phyloP scores from a whole-genome alignment of 2,888 invertebrate species.

The Lamellibrachia satsuma region DNA sequence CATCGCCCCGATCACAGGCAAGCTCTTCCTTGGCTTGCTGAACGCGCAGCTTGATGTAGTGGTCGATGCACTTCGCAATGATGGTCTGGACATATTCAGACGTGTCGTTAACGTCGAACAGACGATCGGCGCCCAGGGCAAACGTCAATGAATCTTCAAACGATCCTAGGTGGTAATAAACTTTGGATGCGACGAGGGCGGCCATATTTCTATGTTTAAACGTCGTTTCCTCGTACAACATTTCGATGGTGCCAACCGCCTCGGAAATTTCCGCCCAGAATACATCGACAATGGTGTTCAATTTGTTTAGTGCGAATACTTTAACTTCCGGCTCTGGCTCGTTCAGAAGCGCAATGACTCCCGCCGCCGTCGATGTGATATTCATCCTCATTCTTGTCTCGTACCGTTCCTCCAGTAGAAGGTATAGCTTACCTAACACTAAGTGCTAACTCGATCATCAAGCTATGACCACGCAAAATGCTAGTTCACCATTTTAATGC shows the following conservation, averaged over 20 bases:
- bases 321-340: constrained; percentile 93
- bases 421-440: not conserved
- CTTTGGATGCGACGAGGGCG: constrained; percentile 95
- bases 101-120: constrained; percentile 93
- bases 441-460: not conserved
- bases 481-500: not conserved
- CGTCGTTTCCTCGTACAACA: constrained; percentile 91
- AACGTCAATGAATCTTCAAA: constrained; percentile 97
- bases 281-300: constrained; percentile 93
- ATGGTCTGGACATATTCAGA: constrained; percentile 97
- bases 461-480: not conserved
- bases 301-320: constrained; percentile 86
- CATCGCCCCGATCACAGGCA: constrained; percentile 76
- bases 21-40: constrained; percentile 64
- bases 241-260: constrained; percentile 96
- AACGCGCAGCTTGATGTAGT: constrained; percentile 83
- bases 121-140: constrained; percentile 92
- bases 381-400: constrained; percentile 47
- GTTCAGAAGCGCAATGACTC: constrained; percentile 93
- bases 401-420: not conserved
- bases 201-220: constrained; percentile 89
- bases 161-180: constrained; percentile 96
- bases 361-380: constrained; percentile 72
- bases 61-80: constrained; percentile 96
- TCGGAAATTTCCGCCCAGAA: constrained; percentile 99